Conservation (phyloP, 2,888 invertebrate species). For the Drosophila siamana region DNA sequence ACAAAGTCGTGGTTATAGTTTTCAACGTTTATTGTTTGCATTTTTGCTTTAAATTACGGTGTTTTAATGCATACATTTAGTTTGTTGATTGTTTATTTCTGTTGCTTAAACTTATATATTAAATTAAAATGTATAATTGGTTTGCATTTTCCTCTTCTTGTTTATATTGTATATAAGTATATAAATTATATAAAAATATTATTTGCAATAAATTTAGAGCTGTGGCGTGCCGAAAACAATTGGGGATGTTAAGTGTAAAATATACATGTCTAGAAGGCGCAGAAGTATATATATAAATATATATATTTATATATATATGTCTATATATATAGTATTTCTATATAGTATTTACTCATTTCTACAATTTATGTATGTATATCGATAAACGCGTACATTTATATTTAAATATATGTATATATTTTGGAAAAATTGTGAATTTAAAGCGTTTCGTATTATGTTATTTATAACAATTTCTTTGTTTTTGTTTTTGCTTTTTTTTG, state of each 20-base stretch:
- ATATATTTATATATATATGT: not conserved
- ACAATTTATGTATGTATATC: constrained; percentile 1
- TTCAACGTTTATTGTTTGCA: constrained; percentile 40
- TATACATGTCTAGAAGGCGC: constrained; percentile 10
- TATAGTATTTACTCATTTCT: constrained; percentile 9
- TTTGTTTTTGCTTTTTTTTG: not conserved
- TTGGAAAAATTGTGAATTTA: constrained; percentile 50
- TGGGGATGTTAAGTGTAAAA: constrained; percentile 28
- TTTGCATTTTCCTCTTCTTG: constrained; percentile 26
- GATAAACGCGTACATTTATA: not conserved
- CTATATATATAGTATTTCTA: not conserved
- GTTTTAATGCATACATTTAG: constrained; percentile 33
- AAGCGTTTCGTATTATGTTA: constrained; percentile 41
- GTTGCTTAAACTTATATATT: constrained; percentile 35
- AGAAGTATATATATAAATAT: too few species aligned
- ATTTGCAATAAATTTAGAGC: constrained; percentile 26
- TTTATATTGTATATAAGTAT: constrained; percentile 28
- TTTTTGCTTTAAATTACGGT: constrained; percentile 36
- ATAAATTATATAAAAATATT: constrained; percentile 48
- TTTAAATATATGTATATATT: constrained; percentile 21
- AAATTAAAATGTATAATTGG: constrained; percentile 46
- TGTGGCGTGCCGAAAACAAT: constrained; percentile 4
- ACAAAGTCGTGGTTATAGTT: constrained; percentile 15
- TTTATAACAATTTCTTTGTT: constrained; percentile 47
- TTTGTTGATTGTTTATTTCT: constrained; percentile 10